Evolutionary conservation across 2,888 invertebrate species (phyloP).

Genomic region (Octodonta nipae): DNA sequence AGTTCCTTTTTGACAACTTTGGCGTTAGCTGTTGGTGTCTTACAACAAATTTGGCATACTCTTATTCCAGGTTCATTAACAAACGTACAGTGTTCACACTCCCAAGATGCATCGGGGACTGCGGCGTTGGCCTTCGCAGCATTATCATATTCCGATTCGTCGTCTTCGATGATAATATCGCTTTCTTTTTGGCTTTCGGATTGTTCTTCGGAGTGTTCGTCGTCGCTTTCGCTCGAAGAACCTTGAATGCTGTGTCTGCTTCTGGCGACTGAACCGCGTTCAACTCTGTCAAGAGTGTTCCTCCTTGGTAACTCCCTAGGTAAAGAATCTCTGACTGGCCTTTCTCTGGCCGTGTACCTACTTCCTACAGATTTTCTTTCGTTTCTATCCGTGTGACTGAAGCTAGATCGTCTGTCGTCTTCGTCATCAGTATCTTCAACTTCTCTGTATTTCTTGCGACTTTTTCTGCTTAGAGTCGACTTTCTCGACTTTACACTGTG

Average conservation of each 20-base stretch:
- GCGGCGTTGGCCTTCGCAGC: slow-evolving; percentile 7
- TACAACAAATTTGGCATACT: slow-evolving; percentile 76
- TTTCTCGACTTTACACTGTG: slow-evolving; percentile 56
- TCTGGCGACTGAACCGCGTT: slow-evolving; percentile 21
- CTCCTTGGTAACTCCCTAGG: slow-evolving; percentile 25
- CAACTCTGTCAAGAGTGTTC: slow-evolving; percentile 20
- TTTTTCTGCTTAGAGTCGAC: slow-evolving; percentile 47
- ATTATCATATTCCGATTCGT: slow-evolving; percentile 23
- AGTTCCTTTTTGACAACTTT: slow-evolving; percentile 16
- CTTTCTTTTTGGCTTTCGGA: slow-evolving; percentile 17
- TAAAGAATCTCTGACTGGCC: slow-evolving; percentile 26
- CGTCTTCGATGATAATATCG: slow-evolving; percentile 22
- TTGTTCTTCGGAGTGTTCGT: slow-evolving; percentile 22
- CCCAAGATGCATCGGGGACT: slow-evolving; percentile 54
- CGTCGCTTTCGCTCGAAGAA: slow-evolving; percentile 26
- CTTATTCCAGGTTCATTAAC: slow-evolving; percentile 67
- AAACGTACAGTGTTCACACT: slow-evolving; percentile 82
- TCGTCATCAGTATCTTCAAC: slow-evolving; percentile 39
- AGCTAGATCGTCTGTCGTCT: slow-evolving; percentile 26
- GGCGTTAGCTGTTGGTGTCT: slow-evolving; percentile 46
- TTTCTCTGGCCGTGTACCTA: slow-evolving; percentile 23
- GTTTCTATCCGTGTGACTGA: slow-evolving; percentile 25
- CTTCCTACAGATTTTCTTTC: slow-evolving; percentile 27
- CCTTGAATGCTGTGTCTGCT: slow-evolving; percentile 22
- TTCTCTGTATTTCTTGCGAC: slow-evolving; percentile 36